These are phyloP conservation scores for Pasiphila rectangulata DNA, from an alignment of 2,888 invertebrate species.

Conservation along the genomic window DNA sequence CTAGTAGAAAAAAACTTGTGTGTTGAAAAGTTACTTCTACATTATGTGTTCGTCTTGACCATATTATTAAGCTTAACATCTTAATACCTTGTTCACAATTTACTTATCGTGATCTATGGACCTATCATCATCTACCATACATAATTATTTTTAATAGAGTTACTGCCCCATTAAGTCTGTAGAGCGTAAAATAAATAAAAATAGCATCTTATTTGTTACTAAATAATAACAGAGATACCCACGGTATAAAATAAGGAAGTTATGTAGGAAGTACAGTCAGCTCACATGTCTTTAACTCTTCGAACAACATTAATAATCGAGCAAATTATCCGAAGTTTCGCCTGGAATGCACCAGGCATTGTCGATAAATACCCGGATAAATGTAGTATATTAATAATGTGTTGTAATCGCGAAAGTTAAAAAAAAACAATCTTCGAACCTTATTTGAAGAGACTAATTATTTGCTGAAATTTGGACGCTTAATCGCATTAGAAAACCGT, in stretches of 20 bases:
- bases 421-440: no score
- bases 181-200: constrained; percentile 55
- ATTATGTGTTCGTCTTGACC: neutral
- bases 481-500: no score
- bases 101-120: constrained; percentile 32
- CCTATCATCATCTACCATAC: constrained; percentile 28
- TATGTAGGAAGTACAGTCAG: constrained; percentile 13
- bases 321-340: no score
- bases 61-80: constrained; percentile 34
- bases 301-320: neutral
- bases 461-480: no score
- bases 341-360: no score
- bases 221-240: constrained; percentile 19
- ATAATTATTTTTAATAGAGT: constrained; percentile 39
- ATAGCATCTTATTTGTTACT: constrained; percentile 40
- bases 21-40: no score
- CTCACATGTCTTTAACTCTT: neutral
- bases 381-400: no score
- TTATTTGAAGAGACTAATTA: no score
- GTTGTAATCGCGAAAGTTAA: no score
- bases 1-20: no score
- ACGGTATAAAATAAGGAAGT: constrained; percentile 3
- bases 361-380: no score
- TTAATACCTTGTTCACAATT: constrained; percentile 37
- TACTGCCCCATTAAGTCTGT: constrained; percentile 36